These are phyloP conservation scores for Strongylocentrotus purpuratus DNA, from an alignment of 35 echinoderm and acorn worm species.

Conservation along the genomic window DNA sequence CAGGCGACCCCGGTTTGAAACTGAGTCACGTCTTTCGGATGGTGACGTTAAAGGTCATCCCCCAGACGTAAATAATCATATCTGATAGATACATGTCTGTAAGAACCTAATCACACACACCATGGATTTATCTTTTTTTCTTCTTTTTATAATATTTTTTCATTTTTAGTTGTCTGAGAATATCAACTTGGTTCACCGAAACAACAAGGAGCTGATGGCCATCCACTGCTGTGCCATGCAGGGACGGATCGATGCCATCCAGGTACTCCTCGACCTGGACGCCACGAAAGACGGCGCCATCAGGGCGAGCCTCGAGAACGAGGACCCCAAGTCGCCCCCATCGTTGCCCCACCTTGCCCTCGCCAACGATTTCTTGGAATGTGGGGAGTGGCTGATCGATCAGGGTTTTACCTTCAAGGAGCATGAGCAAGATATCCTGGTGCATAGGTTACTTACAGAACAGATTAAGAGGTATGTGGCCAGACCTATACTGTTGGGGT, in stretches of 20 bases:
- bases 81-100: too few relatives aligned
- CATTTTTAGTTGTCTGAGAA: constrained; percentile 66
- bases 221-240: constrained; percentile 99
- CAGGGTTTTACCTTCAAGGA: constrained; percentile 86
- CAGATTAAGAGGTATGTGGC: constrained; percentile 79
- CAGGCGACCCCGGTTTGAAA: too few relatives aligned
- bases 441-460: constrained; percentile 86
- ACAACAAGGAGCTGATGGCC: constrained; percentile 88
- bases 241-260: constrained; percentile 82
- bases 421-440: constrained; percentile 88
- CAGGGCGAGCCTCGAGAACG: constrained; percentile 44
- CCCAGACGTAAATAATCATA: too few relatives aligned
- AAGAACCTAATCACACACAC: too few relatives aligned
- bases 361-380: constrained; percentile 93
- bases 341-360: constrained; percentile 85
- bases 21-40: too few relatives aligned
- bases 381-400: constrained; percentile 82
- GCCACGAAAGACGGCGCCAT: constrained; percentile 51
- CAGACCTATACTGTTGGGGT: too few relatives aligned
- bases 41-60: too few relatives aligned
- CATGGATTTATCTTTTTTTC: too few relatives aligned
- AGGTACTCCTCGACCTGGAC: constrained; percentile 81
- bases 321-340: constrained; percentile 75
- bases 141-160: not conserved
- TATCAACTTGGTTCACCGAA: constrained; percentile 84